Evolutionary conservation across 2,113 vertebrate species (phyloP).

Genomic region (Syngnathus typhle): DNA sequence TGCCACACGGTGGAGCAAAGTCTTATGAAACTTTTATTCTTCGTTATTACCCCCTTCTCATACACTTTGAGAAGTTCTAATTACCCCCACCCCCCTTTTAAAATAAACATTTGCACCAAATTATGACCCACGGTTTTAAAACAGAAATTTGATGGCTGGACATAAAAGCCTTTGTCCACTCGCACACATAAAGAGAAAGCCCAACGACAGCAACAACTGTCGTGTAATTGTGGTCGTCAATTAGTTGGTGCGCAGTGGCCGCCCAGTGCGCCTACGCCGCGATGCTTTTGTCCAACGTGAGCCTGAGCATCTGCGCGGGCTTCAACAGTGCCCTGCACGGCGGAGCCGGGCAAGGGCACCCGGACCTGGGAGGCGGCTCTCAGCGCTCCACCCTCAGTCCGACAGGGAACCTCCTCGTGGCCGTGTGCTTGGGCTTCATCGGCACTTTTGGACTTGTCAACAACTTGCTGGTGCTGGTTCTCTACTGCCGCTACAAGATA

Average conservation of each 20-base stretch:
- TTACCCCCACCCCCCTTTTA: slow-evolving; percentile 3
- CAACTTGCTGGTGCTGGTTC: slow-evolving; percentile 76
- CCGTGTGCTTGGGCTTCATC: slow-evolving; percentile 70
- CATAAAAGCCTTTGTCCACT: slow-evolving; percentile 1
- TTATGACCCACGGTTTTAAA: not conserved
- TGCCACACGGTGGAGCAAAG: slow-evolving; percentile 64
- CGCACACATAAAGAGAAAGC: slow-evolving; percentile 16
- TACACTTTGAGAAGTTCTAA: slow-evolving; percentile 38
- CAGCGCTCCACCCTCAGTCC: slow-evolving; percentile 59
- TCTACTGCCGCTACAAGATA: slow-evolving; percentile 73
- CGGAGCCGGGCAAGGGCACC: slow-evolving; percentile 49
- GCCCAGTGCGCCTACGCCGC: slow-evolving; percentile 33
- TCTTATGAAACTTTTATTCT: slow-evolving; percentile 43
- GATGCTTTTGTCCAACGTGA: slow-evolving; percentile 69
- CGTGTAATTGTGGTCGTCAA: not conserved
- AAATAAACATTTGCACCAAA: slow-evolving; percentile 15
- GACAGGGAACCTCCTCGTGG: slow-evolving; percentile 69
- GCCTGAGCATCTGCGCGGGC: slow-evolving; percentile 61
- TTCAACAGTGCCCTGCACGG: slow-evolving; percentile 57
- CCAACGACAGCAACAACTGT: not conserved
- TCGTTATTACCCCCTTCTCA: not conserved
- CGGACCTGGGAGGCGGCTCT: slow-evolving; percentile 43
- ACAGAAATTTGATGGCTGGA: not conserved
- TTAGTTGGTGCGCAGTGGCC: slow-evolving; percentile 29
- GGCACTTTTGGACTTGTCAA: slow-evolving; percentile 70